A percentile compares a stretch with the other conserved stretches of the same genome.
Evolutionary conservation across 2,888 invertebrate genomes (phyloP).

Genomic region (Hirtodrosophila alboralis): DNA sequence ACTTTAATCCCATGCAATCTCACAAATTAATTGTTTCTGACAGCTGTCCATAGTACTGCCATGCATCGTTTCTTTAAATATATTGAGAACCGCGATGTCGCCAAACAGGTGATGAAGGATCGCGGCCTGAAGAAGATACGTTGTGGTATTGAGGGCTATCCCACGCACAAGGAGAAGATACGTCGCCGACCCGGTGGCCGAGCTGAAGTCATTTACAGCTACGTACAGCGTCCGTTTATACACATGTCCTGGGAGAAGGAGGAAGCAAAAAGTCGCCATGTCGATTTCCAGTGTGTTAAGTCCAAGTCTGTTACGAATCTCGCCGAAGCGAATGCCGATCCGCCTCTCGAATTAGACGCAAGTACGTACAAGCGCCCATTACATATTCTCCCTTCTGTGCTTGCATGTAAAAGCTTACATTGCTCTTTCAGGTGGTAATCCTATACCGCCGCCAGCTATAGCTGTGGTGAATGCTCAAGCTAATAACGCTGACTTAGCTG

Average conservation of each 20-base stretch:
- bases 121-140: conserved; percentile 99
- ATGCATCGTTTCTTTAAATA: conserved; percentile 99
- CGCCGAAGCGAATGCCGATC: conserved; percentile 97
- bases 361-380: conserved; percentile 64
- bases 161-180: conserved; percentile 99
- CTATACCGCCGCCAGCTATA: conserved; percentile 79
- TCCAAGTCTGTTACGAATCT: conserved; percentile 98
- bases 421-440: conserved; percentile 81
- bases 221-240: conserved; percentile 99
- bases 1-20: no score
- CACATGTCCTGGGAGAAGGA: conserved; percentile 98
- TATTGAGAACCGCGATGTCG: conserved; percentile 99
- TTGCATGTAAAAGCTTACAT: background rate
- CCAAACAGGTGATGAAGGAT: conserved; percentile 99
- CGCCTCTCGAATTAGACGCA: conserved; percentile 85
- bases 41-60: conserved; percentile 96
- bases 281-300: conserved; percentile 99
- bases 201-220: conserved; percentile 98
- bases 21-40: background rate
- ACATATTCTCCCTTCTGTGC: background rate
- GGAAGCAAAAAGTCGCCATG: conserved; percentile 99
- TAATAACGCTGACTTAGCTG: conserved; percentile 61
- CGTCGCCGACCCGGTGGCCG: conserved; percentile 97
- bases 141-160: conserved; percentile 99
- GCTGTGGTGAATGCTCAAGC: conserved; percentile 67